Evolutionary conservation across 2,888 invertebrate species (phyloP), one percentile per base, ranked within the genome.

Genomic region (Exephanes ischioxanthus): DNA sequence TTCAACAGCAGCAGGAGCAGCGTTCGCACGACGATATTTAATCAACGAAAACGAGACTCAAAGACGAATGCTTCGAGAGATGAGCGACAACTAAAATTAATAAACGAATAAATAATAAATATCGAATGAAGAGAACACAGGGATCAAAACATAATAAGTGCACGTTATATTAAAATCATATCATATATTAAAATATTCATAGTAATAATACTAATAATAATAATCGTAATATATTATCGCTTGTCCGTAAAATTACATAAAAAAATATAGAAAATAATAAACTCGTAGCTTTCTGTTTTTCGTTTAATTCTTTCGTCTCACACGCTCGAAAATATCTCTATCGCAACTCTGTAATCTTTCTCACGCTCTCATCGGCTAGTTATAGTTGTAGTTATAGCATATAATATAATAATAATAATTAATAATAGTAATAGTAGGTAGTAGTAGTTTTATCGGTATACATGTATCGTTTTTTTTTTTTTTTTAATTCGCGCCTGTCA

Each of bases 231-330:
- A 92, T 91, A 92, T 92, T 91, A 91, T 93, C 93, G 92, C 92
- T 91, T 92, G 89, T 93, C 88, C 93, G 89, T 93, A 93, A 93
- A 94, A 94, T 93, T 94, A 93, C 93, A 93, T 94, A 94, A 93
- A 94, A 93, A 94, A 93, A 94, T 94, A 93, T 93, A 94, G 93
- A 94, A 94, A 94, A 93, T 93, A 93, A 93, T 94, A 93, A 94
- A 91, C 93, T 92, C 90, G 91, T 90, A 90, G 89, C 88, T 89
- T 90, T 88, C 88, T 88, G 58, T 88, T 88, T 88, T 89, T 89
- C 82, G 87, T 86, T 71, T 82, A 82, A 72, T 68, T 89, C 87
- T 82, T 86, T 88, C 85, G 77, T 77, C 80, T 78, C 85, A 88
- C 88, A 88, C 90, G 85, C 88, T 90, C 89, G 88, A 89, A 89